phyloP scores from a whole-genome alignment of 2,888 invertebrate genomes.

The Steinernema carpocapsae region DNA sequence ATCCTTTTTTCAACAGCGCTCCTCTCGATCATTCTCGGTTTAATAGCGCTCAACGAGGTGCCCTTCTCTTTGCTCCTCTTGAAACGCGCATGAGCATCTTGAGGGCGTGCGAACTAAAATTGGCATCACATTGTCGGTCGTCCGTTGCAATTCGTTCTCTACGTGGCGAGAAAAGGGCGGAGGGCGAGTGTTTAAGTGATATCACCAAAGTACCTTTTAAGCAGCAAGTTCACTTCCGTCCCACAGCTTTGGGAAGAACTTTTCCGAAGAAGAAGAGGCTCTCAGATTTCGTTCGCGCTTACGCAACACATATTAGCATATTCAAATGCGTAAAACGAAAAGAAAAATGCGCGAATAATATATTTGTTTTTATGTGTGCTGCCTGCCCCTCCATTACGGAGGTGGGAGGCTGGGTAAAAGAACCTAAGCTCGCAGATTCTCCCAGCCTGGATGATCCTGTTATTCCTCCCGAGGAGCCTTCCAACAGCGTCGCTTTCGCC shows the following conservation, averaged over 20 bases:
- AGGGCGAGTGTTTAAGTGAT: background rate
- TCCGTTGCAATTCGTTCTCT: background rate
- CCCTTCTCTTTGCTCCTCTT: background rate
- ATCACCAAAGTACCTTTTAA: conserved; percentile 12
- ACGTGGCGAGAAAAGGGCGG: conserved; percentile 13
- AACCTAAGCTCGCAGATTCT: background rate
- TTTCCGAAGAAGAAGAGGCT: too few species aligned
- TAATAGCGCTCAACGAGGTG: conserved; percentile 28
- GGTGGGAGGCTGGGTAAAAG: background rate
- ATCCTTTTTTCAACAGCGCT: background rate
- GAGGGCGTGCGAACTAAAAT: conserved; percentile 35
- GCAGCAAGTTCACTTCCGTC: conserved; percentile 18
- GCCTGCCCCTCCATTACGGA: background rate
- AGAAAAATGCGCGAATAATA: background rate
- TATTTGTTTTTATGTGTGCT: conserved; percentile 23
- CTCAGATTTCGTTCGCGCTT: background rate
- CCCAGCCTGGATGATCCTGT: too few species aligned
- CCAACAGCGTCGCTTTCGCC: too few species aligned
- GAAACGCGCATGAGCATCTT: background rate
- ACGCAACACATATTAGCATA: conserved; percentile 13
- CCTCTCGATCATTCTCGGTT: background rate
- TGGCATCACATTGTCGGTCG: conserved; percentile 20
- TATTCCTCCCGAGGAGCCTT: too few species aligned
- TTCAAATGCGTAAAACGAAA: conserved; percentile 18
- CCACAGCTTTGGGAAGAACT: too few species aligned